These are phyloP conservation scores for Theristus sp. DNA, from an alignment of 2,888 invertebrate species.

Conservation along the genomic window DNA sequence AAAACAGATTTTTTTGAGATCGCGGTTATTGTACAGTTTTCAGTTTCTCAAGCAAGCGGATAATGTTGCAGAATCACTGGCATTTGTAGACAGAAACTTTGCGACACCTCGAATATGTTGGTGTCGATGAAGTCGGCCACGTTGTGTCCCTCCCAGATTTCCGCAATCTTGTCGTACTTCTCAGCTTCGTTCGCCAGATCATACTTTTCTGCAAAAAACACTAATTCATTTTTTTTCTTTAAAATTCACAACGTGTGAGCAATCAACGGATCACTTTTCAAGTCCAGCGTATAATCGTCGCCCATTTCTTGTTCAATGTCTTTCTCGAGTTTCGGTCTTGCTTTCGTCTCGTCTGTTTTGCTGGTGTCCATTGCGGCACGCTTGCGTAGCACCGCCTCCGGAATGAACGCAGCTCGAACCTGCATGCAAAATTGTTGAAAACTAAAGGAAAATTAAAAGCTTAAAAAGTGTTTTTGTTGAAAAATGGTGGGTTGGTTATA, in stretches of 20 bases:
- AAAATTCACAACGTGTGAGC: too few species aligned
- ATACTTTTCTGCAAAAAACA: conserved; percentile 48
- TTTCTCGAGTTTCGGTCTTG: conserved; percentile 43
- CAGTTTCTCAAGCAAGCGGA: not conserved
- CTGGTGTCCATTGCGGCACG: conserved; percentile 22
- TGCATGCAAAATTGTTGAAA: conserved; percentile 11
- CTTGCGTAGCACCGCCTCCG: conserved; percentile 42
- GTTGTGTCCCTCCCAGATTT: conserved; percentile 95
- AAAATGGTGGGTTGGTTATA: too few species aligned
- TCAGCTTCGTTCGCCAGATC: conserved; percentile 57
- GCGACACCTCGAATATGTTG: conserved; percentile 70
- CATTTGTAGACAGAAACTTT: too few species aligned
- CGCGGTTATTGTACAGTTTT: too few species aligned
- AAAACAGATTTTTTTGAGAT: too few species aligned
- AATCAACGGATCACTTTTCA: conserved; percentile 54
- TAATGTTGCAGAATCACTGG: not conserved
- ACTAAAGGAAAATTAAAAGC: too few species aligned
- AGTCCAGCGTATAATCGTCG: conserved; percentile 78
- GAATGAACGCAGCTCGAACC: conserved; percentile 40
- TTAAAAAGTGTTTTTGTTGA: too few species aligned
- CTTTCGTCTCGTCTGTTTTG: too few species aligned
- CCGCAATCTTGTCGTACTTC: conserved; percentile 78
- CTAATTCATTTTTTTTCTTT: too few species aligned
- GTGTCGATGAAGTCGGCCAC: conserved; percentile 92
- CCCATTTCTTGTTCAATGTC: conserved; percentile 83